Evolutionary conservation across 2,888 invertebrate species (phyloP), one percentile per base, ranked within the genome.

Genomic region (Brachynemurus nebulosus): DNA sequence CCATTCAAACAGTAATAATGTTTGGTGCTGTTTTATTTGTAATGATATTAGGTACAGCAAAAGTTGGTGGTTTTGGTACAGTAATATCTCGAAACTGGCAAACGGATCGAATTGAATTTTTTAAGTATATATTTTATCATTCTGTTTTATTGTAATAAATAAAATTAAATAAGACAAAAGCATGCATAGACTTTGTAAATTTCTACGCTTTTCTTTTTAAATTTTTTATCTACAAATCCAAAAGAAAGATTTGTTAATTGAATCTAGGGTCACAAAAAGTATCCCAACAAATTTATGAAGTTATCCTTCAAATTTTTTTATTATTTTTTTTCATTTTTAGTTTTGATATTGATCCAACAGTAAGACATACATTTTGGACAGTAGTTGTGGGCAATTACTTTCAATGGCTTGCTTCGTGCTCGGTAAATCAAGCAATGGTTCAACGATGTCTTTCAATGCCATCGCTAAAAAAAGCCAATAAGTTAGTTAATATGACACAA

Each of bases 351-450:
- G 78, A 86, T 60, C 86, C 85, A 1, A 78, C 82, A 0, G 72
- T 79, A 16, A 70, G 89, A 5, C 86, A 88, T 56, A 82, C 88
- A 0, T 78, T 88, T 54, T 90, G 88, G 88, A 73, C 80, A 1
- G 77, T 81, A 1, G 71, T 76, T 0, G 67, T 82, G 42, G 89
- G 88, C 4, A 86, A 83, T 56, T 83, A 80, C 58, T 78, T 88
- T 55, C 77, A 78, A 51, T 86, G 85, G 83, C 64, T 86, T 44
- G 81, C 85, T 1, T 76, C 84, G 1, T 86, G 85, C 58, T 82
- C 84, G 1, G 82, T 85, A 11, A 88, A 88, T 61, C 89, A 89
- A 63, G 81, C 86, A 1, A 86, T 88, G 81, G 84, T 90, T 2
- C 89, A 90, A 57, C 66, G 89, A 51, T 86, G 86, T 54, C 67